Evolutionary conservation across 2,888 invertebrate genomes (phyloP), one percentile per base, ranked within the genome.

Genomic region (Dione juno): DNA sequence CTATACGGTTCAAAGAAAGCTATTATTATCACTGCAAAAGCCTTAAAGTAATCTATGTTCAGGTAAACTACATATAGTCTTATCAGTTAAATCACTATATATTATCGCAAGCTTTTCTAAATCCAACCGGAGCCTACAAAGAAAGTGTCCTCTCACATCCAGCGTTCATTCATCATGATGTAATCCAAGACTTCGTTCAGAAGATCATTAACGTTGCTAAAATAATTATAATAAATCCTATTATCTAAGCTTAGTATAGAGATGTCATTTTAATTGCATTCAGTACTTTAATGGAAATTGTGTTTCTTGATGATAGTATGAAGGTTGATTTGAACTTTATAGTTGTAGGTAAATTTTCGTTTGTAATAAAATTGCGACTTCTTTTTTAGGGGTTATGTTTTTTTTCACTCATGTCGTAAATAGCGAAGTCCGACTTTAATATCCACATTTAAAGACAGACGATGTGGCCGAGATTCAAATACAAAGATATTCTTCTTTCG

Each of bases 81-180:
- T 61, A 61, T 45, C 45, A 28, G 45, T 35, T 35, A 9, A 50
- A 48, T 50, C 40, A 40, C 19, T 13, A 61, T 43, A 61, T 43
- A 48, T 57, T 67, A 58, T 67, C 52, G 52, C 52, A 13, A 43
- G 35, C 63, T 40, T 16, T 14, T 64, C 35, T 37, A 57, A 67
- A 63, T 67, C 63, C 48, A 8, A 45, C 69, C 72, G 48, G 40
- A 64, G 50, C 61, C 63, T 64, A 72, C 75, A 75, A 77, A 79
- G 78, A 74, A 74, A 76, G 77, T 79, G 79, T 82, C 78, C 77
- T 78, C 74, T 78, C 76, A 77, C 74, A 67, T 71, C 71, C 67
- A 57, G 40, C 57, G 41, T 41, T 53, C 79, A 83, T 84, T 80
- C 80, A 83, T 84, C 82, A 82, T 78, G 67, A 70, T 71, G 73